Evolutionary conservation across 1,140 invertebrate species (phyloP).

Genomic region (Drosophila murphyi): DNA sequence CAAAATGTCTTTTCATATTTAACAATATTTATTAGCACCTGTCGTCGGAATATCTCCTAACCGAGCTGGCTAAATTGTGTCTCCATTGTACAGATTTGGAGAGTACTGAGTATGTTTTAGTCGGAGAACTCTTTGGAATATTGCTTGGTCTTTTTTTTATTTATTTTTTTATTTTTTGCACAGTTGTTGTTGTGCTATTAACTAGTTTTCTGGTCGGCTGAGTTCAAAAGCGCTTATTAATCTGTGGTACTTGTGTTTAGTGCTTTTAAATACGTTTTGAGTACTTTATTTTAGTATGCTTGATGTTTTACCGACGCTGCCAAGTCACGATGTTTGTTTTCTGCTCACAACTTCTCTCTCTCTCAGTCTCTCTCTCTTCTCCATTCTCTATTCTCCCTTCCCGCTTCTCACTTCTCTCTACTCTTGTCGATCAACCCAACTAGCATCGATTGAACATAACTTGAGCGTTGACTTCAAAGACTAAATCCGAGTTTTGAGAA

Average conservation of each 20-base stretch:
- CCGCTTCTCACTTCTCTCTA: slow-evolving; percentile 11
- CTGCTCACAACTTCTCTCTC: neutral
- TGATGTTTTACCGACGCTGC: slow-evolving; percentile 80
- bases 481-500: too few relatives aligned
- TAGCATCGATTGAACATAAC: slow-evolving; percentile 10
- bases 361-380: neutral
- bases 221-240: slow-evolving; percentile 84
- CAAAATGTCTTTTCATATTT: too few relatives aligned
- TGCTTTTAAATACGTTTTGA: slow-evolving; percentile 84
- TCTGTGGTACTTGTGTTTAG: slow-evolving; percentile 83
- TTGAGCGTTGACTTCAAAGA: too few relatives aligned
- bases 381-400: slow-evolving; percentile 4
- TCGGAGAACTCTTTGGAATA: neutral
- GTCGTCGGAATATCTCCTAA: too few relatives aligned
- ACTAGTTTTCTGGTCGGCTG: slow-evolving; percentile 84
- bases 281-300: slow-evolving; percentile 82
- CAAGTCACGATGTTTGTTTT: slow-evolving; percentile 69
- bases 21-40: too few relatives aligned
- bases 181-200: slow-evolving; percentile 54
- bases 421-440: slow-evolving; percentile 35
- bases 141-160: neutral
- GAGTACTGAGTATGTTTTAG: neutral
- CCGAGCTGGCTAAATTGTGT: too few relatives aligned
- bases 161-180: slow-evolving; percentile 7
- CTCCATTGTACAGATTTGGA: too few relatives aligned